Conservation (phyloP, 30 jellyfish, hydroid and myxozoan species). For the Catostylus mosaicus region DNA sequence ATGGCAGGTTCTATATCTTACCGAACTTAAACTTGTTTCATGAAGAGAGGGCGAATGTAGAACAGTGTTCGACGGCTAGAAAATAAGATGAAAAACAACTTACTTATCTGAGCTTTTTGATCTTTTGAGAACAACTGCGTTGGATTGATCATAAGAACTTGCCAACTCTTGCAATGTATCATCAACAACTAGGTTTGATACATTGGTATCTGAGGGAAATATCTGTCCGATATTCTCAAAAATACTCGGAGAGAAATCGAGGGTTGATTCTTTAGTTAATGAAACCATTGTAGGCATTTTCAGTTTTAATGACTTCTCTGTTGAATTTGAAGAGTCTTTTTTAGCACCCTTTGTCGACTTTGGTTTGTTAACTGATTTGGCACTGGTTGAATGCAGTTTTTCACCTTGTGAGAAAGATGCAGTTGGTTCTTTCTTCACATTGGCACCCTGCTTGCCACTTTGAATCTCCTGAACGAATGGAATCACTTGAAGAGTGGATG, state of each 20-base stretch:
- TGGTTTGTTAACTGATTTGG: not conserved
- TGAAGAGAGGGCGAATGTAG: too few species aligned
- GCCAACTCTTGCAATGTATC: slow-evolving; percentile 44
- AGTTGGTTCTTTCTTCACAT: not conserved
- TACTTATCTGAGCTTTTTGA: slow-evolving; percentile 41
- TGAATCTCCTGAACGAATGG: not conserved
- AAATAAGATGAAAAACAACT: not conserved
- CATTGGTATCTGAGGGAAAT: slow-evolving; percentile 35
- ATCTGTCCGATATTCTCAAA: slow-evolving; percentile 49
- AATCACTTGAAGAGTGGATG: not conserved
- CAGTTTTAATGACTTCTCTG: slow-evolving; percentile 19
- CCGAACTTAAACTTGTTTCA: too few species aligned
- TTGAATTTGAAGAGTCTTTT: slow-evolving; percentile 3
- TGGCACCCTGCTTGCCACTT: not conserved
- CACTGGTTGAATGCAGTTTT: not conserved
- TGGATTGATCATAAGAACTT: slow-evolving; percentile 25
- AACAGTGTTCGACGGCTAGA: too few species aligned
- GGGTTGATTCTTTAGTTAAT: slow-evolving; percentile 20
- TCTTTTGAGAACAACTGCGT: slow-evolving; percentile 45
- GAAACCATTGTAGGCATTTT: slow-evolving; percentile 63
- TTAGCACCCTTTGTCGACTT: not conserved
- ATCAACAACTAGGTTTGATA: slow-evolving; percentile 10
- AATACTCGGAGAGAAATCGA: slow-evolving; percentile 63
- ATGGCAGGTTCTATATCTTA: too few species aligned
- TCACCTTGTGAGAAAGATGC: not conserved